phyloP scores from a whole-genome alignment of 2,888 invertebrate genomes.

The Drosophila algonquin region DNA sequence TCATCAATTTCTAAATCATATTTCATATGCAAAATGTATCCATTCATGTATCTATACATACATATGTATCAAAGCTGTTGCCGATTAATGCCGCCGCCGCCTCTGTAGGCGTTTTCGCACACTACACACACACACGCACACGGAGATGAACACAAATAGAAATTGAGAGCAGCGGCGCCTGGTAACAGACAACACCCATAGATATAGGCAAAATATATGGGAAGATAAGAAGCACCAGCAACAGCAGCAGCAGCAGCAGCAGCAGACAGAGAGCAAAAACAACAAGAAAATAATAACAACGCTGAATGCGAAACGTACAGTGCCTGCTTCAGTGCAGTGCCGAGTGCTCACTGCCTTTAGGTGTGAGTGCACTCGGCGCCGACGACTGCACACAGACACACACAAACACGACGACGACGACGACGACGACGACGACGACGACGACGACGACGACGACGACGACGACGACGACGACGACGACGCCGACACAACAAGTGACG shows the following conservation, averaged over 20 bases:
- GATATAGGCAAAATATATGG: background rate
- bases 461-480: no score
- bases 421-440: no score
- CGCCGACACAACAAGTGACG: background rate
- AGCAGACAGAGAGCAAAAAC: conserved; percentile 1
- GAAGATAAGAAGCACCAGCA: background rate
- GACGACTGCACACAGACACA: no score
- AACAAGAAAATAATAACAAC: background rate
- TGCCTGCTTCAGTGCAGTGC: no score
- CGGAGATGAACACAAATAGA: background rate
- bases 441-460: no score
- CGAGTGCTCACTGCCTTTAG: no score
- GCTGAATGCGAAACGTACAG: no score
- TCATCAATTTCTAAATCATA: background rate
- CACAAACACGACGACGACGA: no score
- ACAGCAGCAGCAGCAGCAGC: background rate
- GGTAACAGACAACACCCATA: background rate
- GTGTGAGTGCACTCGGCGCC: no score
- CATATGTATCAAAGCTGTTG: background rate
- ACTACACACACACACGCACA: conserved; percentile 1
- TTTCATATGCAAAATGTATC: background rate
- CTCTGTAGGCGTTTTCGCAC: conserved; percentile 1
- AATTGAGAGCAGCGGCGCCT: background rate
- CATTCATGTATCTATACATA: background rate
- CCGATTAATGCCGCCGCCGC: background rate